These are phyloP conservation scores for Momotus momota DNA, from an alignment of 2,797 vertebrate genomes.

Conservation along the genomic window DNA sequence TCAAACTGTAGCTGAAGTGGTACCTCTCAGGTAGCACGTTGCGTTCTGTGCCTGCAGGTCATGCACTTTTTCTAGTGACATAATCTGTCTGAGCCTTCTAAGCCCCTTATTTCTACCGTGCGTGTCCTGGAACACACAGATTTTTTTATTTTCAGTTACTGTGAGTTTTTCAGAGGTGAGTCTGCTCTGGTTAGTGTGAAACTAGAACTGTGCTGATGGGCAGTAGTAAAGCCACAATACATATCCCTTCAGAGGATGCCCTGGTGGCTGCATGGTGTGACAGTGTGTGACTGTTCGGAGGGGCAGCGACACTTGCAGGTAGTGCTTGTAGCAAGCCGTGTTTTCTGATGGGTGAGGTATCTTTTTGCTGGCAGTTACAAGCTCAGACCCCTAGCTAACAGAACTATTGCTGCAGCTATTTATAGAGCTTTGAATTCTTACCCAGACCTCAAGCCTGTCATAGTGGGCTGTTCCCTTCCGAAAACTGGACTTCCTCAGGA, in stretches of 20 bases:
- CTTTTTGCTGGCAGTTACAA: background rate
- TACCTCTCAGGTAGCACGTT: background rate
- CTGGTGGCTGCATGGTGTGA: background rate
- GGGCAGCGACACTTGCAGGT: background rate
- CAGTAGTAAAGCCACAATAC: background rate
- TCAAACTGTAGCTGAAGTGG: background rate
- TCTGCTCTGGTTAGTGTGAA: background rate
- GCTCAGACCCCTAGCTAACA: background rate
- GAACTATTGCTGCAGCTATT: background rate
- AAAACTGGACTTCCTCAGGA: conserved; percentile 17
- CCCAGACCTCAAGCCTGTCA: background rate
- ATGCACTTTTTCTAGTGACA: background rate
- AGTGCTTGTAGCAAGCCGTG: fast-evolving
- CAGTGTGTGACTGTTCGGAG: background rate
- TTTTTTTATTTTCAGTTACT: background rate
- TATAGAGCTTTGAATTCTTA: background rate
- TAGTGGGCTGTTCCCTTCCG: background rate
- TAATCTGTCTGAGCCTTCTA: background rate
- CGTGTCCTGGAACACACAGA: background rate
- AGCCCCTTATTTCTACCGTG: background rate
- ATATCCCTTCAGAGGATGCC: background rate
- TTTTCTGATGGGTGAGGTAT: background rate
- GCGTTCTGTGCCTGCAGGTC: background rate
- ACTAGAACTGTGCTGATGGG: background rate
- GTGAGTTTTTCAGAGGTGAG: background rate